Evolutionary conservation across 1,140 invertebrate genomes (phyloP), one percentile per base, ranked within the genome.

Genomic region (Dendroctonus valens): DNA sequence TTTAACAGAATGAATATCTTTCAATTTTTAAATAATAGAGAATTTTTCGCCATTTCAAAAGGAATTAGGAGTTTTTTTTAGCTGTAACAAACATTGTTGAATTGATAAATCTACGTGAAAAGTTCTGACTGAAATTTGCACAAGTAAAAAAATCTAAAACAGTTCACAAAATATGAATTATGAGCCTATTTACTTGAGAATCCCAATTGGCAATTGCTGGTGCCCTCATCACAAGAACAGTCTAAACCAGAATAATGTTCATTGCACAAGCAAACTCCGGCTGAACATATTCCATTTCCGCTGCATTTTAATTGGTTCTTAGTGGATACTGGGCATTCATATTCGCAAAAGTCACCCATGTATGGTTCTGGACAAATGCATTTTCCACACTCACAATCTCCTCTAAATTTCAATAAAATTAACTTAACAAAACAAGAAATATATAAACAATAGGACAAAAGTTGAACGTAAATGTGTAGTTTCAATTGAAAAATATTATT

Each of bases 331-430:
- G 72, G 72, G 39, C 72, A 74, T 46, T 68, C 61, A 40, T 66
- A 72, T 57, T 77, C 59, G 55, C 75, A 77, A 49, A 65, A 75
- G 48, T 68, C 44, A 7, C 75, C 75, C 1, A 14, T 39, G 41
- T 62, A 69, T 5, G 63, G 49, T 8, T 39, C 14, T 14, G 69
- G 53, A 50, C 74, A 75, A 3, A 46, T 37, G 51, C 74, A 76
- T 63, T 72, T 62, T 9, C 73, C 61, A 26, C 65, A 69, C 15
- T 69, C 44, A 44, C 74, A 75, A 41, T 72, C 70, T 9, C 75
- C 73, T 5, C 70, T 74, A 57, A 59, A 73, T 73, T n/a, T 55
- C 12, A 52, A 26, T 26, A 26, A 26, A 26, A 26, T 26, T 26
- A 26, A 1, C 26, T 26, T 26, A 2, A 26, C 26, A 26, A 26